Evolutionary conservation across 1,140 invertebrate genomes (phyloP).

Genomic region (Tribolium madens): DNA sequence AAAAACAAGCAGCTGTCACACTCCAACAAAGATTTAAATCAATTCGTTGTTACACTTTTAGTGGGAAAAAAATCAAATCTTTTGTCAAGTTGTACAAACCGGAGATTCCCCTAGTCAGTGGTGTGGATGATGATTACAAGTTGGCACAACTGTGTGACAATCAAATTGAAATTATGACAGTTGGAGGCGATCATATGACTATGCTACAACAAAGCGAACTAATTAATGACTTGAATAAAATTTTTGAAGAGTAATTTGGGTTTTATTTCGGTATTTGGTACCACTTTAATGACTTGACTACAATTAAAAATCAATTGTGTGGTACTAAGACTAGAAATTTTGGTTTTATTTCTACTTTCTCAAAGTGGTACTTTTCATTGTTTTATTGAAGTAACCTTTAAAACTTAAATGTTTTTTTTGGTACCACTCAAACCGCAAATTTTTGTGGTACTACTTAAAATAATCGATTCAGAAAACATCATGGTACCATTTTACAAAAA

Average conservation of each 20-base stretch:
- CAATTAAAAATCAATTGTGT: too few relatives aligned
- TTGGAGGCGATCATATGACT: neutral
- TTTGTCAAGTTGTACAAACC: neutral
- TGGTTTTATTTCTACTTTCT: too few relatives aligned
- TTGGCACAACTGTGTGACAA: neutral
- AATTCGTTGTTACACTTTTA: neutral
- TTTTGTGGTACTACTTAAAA: too few relatives aligned
- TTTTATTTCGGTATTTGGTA: too few relatives aligned
- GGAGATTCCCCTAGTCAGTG: neutral
- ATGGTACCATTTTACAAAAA: too few relatives aligned
- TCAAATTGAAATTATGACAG: neutral
- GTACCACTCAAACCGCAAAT: too few relatives aligned
- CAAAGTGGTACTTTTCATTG: too few relatives aligned
- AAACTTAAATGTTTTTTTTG: too few relatives aligned
- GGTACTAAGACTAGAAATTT: too few relatives aligned
- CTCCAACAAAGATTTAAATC: neutral
- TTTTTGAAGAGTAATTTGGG: neutral
- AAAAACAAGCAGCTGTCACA: neutral
- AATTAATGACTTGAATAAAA: neutral
- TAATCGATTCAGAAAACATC: too few relatives aligned
- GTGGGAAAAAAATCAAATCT: neutral
- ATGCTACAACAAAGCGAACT: neutral
- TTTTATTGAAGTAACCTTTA: too few relatives aligned
- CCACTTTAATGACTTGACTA: too few relatives aligned
- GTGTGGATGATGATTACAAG: neutral